These are phyloP conservation scores for Hepsetus odoe DNA, from an alignment of 2,113 vertebrate genomes.

Conservation along the genomic window DNA sequence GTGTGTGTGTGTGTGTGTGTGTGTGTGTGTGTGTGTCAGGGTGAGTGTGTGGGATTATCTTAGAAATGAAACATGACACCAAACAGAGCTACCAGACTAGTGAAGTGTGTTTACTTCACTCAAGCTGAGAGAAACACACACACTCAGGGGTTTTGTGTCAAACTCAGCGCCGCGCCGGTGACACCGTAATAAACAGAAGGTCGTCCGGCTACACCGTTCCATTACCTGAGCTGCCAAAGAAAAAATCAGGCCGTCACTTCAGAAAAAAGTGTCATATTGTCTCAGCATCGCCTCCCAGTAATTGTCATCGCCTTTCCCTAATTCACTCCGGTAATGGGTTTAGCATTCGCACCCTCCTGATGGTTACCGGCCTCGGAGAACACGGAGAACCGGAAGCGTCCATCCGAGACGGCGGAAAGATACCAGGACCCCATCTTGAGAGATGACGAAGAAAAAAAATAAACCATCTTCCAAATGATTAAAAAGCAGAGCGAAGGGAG, in stretches of 20 bases:
- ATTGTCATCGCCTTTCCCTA: slow-evolving; percentile 60
- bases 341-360: slow-evolving; percentile 28
- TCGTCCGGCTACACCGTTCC: slow-evolving; percentile 65
- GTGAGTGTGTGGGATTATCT: slow-evolving; percentile 40
- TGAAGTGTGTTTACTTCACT: slow-evolving; percentile 56
- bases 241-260: slow-evolving; percentile 36
- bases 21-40: too few species aligned
- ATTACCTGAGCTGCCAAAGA: slow-evolving; percentile 70
- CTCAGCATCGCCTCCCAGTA: slow-evolving; percentile 49
- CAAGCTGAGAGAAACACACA: slow-evolving; percentile 27
- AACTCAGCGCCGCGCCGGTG: slow-evolving; percentile 23
- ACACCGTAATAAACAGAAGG: slow-evolving; percentile 44
- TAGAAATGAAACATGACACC: slow-evolving; percentile 73
- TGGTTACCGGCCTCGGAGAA: slow-evolving; percentile 38
- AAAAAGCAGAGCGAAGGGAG: slow-evolving; percentile 30
- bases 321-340: slow-evolving; percentile 50
- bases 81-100: slow-evolving; percentile 43
- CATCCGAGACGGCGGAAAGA: slow-evolving; percentile 45
- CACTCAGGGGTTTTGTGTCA: slow-evolving; percentile 25
- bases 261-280: slow-evolving; percentile 62
- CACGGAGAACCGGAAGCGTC: slow-evolving; percentile 22
- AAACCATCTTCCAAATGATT: slow-evolving; percentile 47
- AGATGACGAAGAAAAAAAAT: slow-evolving; percentile 32
- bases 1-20: not conserved
- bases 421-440: slow-evolving; percentile 22